A percentile compares a stretch with the other conserved stretches of the same genome.
phyloP scores from a whole-genome alignment of 1,140 invertebrate genomes.

The Polypedilum vanderplanki region DNA sequence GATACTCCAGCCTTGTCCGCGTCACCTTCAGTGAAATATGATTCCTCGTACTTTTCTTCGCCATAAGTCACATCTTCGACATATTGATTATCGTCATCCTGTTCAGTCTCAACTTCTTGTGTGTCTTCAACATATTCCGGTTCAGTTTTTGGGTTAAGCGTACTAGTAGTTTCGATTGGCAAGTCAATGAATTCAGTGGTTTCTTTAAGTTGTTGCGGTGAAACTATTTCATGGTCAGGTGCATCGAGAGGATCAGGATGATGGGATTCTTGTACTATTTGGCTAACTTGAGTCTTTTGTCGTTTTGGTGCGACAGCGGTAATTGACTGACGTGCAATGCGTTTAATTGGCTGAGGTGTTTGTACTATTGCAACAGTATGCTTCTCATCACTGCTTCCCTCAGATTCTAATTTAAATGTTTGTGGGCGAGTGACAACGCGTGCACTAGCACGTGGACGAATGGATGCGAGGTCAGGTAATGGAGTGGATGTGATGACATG shows the following conservation, averaged over 20 bases:
- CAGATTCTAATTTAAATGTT: conserved; percentile 43
- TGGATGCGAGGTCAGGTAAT: conserved; percentile 33
- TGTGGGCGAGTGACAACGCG: conserved; percentile 29
- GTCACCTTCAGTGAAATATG: conserved; percentile 43
- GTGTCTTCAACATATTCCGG: conserved; percentile 42
- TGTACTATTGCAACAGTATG: conserved; percentile 37
- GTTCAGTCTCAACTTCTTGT: conserved; percentile 39
- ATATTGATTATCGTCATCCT: conserved; percentile 39
- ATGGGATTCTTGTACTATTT: background rate
- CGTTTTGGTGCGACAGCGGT: conserved; percentile 33
- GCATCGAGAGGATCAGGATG: conserved; percentile 33
- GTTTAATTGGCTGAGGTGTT: conserved; percentile 31
- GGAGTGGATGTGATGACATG: conserved; percentile 35
- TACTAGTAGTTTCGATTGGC: conserved; percentile 38
- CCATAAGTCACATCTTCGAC: conserved; percentile 44
- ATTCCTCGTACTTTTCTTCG: conserved; percentile 43
- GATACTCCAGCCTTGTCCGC: conserved; percentile 35
- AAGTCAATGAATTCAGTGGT: conserved; percentile 40
- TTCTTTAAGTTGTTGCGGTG: background rate
- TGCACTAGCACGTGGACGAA: conserved; percentile 30
- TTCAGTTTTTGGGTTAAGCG: conserved; percentile 41
- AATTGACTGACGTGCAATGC: conserved; percentile 1
- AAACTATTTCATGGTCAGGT: conserved; percentile 33
- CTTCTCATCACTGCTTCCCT: conserved; percentile 40
- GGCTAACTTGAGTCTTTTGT: conserved; percentile 32